phyloP scores from a whole-genome alignment of 2,888 invertebrate species.

The Cephus spinipes region DNA sequence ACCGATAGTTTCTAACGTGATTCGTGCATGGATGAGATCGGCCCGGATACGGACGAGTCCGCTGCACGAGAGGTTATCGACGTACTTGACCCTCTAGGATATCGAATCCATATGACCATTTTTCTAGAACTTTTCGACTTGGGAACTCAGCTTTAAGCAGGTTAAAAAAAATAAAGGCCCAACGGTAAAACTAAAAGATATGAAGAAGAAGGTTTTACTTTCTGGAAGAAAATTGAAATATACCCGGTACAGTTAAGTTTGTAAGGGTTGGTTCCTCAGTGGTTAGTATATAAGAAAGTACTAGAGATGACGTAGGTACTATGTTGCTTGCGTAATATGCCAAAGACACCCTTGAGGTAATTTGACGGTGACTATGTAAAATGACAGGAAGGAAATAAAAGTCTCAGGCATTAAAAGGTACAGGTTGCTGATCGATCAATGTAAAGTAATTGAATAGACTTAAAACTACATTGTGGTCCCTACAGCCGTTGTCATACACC shows the following conservation, averaged over 20 bases:
- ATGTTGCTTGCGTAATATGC: too few species aligned
- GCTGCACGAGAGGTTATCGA: background rate
- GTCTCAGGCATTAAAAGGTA: background rate
- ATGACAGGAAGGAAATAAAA: background rate
- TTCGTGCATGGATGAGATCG: constrained; percentile 4
- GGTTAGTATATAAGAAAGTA: background rate
- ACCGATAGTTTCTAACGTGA: constrained; percentile 24
- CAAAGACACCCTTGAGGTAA: background rate
- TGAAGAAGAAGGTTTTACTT: background rate
- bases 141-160: background rate
- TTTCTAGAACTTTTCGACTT: background rate
- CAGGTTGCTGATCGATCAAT: background rate
- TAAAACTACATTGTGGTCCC: background rate
- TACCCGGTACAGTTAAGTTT: background rate
- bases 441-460: background rate
- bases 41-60: background rate
- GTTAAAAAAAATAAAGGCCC: background rate
- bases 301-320: background rate
- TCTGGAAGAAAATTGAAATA: background rate
- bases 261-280: background rate
- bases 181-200: constrained; percentile 41
- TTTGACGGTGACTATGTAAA: background rate
- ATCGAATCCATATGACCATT: background rate
- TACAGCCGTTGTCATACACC: background rate
- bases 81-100: background rate